phyloP scores from a whole-genome alignment of 2,888 invertebrate species.

The Drosophila mayaguana region DNA sequence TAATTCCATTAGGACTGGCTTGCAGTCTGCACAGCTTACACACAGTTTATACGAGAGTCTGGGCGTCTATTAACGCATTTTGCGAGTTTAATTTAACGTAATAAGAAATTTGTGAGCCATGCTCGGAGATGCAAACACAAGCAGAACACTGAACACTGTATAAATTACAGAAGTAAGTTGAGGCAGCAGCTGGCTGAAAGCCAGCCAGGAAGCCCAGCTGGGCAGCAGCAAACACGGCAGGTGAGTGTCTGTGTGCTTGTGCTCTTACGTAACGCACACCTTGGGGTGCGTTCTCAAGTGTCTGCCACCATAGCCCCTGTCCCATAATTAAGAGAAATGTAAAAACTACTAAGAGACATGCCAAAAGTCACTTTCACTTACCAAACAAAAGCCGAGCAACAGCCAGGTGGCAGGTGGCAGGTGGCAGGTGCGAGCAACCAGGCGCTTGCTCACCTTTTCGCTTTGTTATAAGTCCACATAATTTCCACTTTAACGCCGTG shows the following conservation, averaged over 20 bases:
- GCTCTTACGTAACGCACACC: slow-evolving; percentile 18
- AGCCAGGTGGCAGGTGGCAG: slow-evolving; percentile 27
- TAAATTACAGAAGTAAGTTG: slow-evolving; percentile 71
- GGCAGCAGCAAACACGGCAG: slow-evolving; percentile 17
- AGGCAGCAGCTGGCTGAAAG: slow-evolving; percentile 48
- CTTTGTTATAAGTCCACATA: slow-evolving; percentile 62
- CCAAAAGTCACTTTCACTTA: slow-evolving; percentile 54
- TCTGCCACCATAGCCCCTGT: slow-evolving; percentile 18
- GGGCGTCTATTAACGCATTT: slow-evolving; percentile 70
- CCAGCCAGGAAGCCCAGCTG: slow-evolving; percentile 6
- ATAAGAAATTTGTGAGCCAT: slow-evolving; percentile 64
- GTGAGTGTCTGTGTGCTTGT: slow-evolving; percentile 2
- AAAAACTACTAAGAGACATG: slow-evolving; percentile 64
- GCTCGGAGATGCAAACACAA: slow-evolving; percentile 7
- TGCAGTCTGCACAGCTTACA: neutral
- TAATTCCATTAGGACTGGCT: slow-evolving; percentile 70
- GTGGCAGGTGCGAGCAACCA: slow-evolving; percentile 8
- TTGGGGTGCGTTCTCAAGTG: slow-evolving; percentile 43
- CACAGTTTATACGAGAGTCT: slow-evolving; percentile 35
- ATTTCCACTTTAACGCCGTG: slow-evolving; percentile 41
- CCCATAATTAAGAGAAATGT: slow-evolving; percentile 76
- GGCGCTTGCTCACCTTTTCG: slow-evolving; percentile 12
- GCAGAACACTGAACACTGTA: slow-evolving; percentile 34
- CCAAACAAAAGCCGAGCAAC: slow-evolving; percentile 45
- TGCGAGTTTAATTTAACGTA: slow-evolving; percentile 78